These are phyloP conservation scores for Clusia tigrina DNA, from an alignment of 2,888 invertebrate genomes.

Conservation along the genomic window DNA sequence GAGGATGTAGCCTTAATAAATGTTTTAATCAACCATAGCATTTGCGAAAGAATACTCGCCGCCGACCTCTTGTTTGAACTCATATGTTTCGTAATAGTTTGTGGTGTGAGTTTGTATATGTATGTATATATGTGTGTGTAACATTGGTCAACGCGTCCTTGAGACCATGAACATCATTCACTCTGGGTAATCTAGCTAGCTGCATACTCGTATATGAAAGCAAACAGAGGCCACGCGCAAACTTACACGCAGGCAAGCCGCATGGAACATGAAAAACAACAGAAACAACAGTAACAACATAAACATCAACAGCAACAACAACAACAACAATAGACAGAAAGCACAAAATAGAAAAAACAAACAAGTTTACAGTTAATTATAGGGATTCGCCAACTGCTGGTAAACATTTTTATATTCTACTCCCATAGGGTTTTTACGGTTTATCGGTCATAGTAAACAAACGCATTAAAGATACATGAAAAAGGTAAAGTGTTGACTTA, in stretches of 20 bases:
- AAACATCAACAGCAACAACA: not conserved
- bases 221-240: conserved; percentile 34
- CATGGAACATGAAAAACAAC: not conserved
- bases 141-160: not conserved
- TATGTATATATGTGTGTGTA: not conserved
- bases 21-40: no score
- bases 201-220: conserved; percentile 11
- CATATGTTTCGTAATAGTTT: no score
- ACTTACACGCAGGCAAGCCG: conserved; percentile 2
- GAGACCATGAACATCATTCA: not conserved
- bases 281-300: not conserved
- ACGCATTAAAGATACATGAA: not conserved
- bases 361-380: conserved; percentile 16
- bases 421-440: not conserved
- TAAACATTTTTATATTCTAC: not conserved
- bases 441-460: not conserved
- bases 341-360: not conserved
- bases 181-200: not conserved
- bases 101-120: no score
- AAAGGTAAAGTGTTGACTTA: not conserved
- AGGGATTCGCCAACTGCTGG: conserved; percentile 2
- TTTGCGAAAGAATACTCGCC: no score
- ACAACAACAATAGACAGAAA: not conserved
- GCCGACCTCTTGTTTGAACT: no score
- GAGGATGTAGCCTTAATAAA: no score